These are phyloP conservation scores for Holacanthus passer DNA, from an alignment of 2,113 vertebrate genomes.

Conservation along the genomic window DNA sequence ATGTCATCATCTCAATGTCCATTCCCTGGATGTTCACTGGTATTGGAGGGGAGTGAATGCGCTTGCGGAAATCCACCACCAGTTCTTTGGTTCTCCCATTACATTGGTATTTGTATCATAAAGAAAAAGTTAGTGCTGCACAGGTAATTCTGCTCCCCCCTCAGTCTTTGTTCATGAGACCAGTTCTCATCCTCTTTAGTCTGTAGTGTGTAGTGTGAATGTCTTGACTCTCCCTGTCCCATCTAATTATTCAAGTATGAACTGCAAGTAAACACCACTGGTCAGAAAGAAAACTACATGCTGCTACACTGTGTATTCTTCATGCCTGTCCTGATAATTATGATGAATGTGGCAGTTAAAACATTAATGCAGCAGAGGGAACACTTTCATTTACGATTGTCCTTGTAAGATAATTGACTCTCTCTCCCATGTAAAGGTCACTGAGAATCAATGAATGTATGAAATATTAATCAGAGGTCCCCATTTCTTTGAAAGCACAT, in stretches of 20 bases:
- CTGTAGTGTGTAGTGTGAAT: too few relatives aligned
- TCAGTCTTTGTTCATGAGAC: too few relatives aligned
- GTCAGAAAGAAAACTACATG: slow-evolving; percentile 20
- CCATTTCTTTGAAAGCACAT: slow-evolving; percentile 76
- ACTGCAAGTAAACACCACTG: slow-evolving; percentile 48
- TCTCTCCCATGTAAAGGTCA: slow-evolving; percentile 76
- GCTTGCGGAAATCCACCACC: too few relatives aligned
- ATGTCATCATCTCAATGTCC: too few relatives aligned
- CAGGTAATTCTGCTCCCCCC: too few relatives aligned
- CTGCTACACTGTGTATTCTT: slow-evolving; percentile 9
- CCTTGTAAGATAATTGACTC: slow-evolving; percentile 76
- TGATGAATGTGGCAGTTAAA: slow-evolving; percentile 67
- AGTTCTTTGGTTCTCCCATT: too few relatives aligned
- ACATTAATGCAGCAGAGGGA: slow-evolving; percentile 61
- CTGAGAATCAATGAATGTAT: slow-evolving; percentile 74
- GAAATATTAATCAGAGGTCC: slow-evolving; percentile 79
- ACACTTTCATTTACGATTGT: slow-evolving; percentile 65
- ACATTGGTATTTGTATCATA: too few relatives aligned
- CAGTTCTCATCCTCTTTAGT: too few relatives aligned
- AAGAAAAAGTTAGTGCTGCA: too few relatives aligned
- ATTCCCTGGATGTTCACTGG: too few relatives aligned
- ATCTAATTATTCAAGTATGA: slow-evolving; percentile 58
- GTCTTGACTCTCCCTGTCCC: too few relatives aligned
- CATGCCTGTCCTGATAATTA: slow-evolving; percentile 46
- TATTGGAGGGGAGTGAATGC: too few relatives aligned